A percentile compares a stretch with the other conserved stretches of the same genome.
Evolutionary conservation across 2,797 vertebrate species (phyloP).

Genomic region (Aplochiton taeniatus): DNA sequence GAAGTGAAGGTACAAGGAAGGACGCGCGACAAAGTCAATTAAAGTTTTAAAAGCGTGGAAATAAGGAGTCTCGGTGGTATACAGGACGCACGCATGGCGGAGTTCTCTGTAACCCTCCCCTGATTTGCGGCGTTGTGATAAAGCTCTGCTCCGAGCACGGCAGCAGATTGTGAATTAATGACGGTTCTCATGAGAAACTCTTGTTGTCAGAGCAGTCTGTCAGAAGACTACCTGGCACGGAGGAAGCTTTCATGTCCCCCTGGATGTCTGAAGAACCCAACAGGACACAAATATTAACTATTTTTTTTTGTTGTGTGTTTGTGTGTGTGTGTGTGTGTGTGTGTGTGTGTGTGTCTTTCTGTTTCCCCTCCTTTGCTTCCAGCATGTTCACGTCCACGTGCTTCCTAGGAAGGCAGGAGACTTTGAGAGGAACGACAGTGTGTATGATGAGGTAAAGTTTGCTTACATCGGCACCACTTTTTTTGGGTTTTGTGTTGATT

Average conservation of each 20-base stretch:
- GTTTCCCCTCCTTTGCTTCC: constrained; percentile 49
- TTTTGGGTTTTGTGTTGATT: too few relatives aligned
- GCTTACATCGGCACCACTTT: too few relatives aligned
- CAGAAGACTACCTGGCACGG: constrained; percentile 35
- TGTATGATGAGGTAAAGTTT: constrained; percentile 80
- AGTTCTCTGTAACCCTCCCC: constrained; percentile 53
- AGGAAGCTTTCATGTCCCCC: constrained; percentile 7
- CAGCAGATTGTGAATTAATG: constrained; percentile 53
- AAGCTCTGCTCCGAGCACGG: constrained; percentile 27
- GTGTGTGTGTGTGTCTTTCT: constrained; percentile 25
- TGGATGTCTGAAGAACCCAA: constrained; percentile 13
- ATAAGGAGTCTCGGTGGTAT: constrained; percentile 58
- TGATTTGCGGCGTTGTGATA: constrained; percentile 42
- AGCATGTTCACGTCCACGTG: constrained; percentile 87
- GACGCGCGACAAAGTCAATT: constrained; percentile 61
- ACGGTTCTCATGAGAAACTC: constrained; percentile 39
- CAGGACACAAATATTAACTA: constrained; percentile 9
- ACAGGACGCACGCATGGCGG: constrained; percentile 43
- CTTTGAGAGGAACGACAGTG: constrained; percentile 80
- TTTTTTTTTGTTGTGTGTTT: background rate
- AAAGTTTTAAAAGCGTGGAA: constrained; percentile 59
- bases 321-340: too few relatives aligned
- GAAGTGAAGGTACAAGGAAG: constrained; percentile 37
- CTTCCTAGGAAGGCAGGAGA: constrained; percentile 82
- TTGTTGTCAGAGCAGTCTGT: constrained; percentile 42